Conservation (phyloP, 2,797 vertebrate genomes). For the Oreochromis mossambicus region DNA sequence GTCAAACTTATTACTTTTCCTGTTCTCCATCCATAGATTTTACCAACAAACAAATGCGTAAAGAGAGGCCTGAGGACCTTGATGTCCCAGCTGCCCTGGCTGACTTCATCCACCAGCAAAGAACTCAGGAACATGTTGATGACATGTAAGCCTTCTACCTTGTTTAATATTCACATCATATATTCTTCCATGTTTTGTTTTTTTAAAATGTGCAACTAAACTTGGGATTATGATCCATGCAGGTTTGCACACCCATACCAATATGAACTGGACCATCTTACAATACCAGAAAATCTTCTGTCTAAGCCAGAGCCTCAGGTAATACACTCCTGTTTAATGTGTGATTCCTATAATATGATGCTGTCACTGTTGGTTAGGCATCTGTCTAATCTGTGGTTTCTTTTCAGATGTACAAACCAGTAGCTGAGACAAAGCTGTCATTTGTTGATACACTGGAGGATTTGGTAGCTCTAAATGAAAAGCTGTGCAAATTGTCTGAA, state of each 20-base stretch:
- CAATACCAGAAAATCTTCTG: constrained; percentile 74
- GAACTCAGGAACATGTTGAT: constrained; percentile 86
- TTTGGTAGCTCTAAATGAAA: constrained; percentile 88
- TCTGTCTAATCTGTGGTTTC: not conserved
- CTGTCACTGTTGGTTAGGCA: not conserved
- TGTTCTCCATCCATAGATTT: constrained; percentile 70
- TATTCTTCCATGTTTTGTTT: not conserved
- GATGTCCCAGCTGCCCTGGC: constrained; percentile 92
- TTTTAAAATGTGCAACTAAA: not conserved
- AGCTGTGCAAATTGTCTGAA: constrained; percentile 81
- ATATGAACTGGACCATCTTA: constrained; percentile 88
- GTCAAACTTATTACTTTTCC: not conserved
- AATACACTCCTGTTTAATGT: not conserved
- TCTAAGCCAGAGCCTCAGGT: constrained; percentile 86
- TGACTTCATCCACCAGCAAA: constrained; percentile 94
- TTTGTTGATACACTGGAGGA: constrained; percentile 86
- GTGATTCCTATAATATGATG: not conserved
- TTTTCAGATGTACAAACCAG: constrained; percentile 80
- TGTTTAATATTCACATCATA: not conserved
- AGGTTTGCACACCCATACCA: constrained; percentile 97
- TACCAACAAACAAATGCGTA: constrained; percentile 79
- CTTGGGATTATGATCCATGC: not conserved
- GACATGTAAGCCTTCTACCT: constrained; percentile 82
- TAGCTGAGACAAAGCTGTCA: constrained; percentile 80
- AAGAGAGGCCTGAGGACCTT: constrained; percentile 87